phyloP scores from a whole-genome alignment of 2,797 vertebrate species.

The Bovichtus diacanthus region DNA sequence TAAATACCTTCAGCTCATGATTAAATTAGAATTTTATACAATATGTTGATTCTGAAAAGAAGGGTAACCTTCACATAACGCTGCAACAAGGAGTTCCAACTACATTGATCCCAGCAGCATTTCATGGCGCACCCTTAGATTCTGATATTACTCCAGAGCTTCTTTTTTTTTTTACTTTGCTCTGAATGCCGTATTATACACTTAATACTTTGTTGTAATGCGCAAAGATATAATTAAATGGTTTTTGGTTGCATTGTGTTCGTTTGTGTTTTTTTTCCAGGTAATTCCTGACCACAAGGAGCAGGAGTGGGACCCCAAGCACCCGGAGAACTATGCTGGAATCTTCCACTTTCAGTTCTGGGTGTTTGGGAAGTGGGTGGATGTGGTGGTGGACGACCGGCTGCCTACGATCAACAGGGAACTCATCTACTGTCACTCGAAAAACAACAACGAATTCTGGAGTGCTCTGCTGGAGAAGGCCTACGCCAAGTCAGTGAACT shows the following conservation, averaged over 20 bases:
- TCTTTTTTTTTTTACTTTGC: neutral
- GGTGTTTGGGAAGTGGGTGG: conserved; percentile 92
- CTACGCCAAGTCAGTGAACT: conserved; percentile 92
- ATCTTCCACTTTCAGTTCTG: conserved; percentile 97
- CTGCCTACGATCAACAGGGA: conserved; percentile 89
- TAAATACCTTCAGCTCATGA: neutral
- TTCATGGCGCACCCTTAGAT: neutral
- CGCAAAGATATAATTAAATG: neutral
- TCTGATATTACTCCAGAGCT: neutral
- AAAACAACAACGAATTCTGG: conserved; percentile 93
- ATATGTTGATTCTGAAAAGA: neutral
- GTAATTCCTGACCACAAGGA: conserved; percentile 90
- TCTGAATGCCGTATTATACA: neutral
- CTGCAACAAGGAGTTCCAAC: too few relatives aligned
- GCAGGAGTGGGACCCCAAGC: conserved; percentile 92
- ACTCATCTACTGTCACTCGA: conserved; percentile 94
- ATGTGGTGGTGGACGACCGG: conserved; percentile 94
- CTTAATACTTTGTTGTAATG: neutral
- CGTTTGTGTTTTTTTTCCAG: conserved; percentile 73
- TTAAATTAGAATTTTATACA: neutral
- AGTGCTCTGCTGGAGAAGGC: conserved; percentile 95
- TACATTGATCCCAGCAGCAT: neutral
- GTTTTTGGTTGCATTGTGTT: neutral
- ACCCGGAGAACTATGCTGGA: conserved; percentile 88
- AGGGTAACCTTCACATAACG: too few relatives aligned